phyloP scores from a whole-genome alignment of 1,140 invertebrate species.

The Kradibia gibbosae region DNA sequence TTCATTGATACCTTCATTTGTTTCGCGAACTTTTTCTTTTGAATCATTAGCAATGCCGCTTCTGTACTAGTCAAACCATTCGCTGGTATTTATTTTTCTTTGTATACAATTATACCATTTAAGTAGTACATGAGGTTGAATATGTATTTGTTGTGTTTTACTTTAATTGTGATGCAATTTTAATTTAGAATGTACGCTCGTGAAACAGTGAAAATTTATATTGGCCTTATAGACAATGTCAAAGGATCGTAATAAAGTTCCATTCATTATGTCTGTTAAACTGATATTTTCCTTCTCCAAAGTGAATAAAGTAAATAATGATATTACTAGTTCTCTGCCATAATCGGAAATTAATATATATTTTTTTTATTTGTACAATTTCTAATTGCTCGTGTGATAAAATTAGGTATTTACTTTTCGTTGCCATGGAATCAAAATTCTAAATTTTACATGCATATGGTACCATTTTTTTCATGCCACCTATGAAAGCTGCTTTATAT shows the following conservation, averaged over 20 bases:
- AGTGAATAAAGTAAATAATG: constrained; percentile 1
- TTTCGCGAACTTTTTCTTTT: constrained; percentile 11
- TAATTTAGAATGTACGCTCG: background rate
- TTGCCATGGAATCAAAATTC: background rate
- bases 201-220: background rate
- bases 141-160: background rate
- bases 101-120: background rate
- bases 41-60: constrained; percentile 17
- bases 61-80: background rate
- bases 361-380: constrained; percentile 2
- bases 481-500: background rate
- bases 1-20: constrained; percentile 10
- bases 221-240: background rate
- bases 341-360: background rate
- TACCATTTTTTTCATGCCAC: background rate
- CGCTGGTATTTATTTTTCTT: background rate
- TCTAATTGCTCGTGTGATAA: constrained; percentile 4
- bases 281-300: background rate
- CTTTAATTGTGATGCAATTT: background rate
- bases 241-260: constrained; percentile 17
- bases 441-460: background rate
- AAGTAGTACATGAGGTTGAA: background rate
- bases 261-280: background rate
- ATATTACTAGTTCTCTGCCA: constrained; percentile 1
- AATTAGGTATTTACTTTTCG: background rate